A percentile compares a stretch with the other conserved stretches of the same genome.
Conservation (phyloP, 2,797 vertebrate species). For the Sebastes dallii region DNA sequence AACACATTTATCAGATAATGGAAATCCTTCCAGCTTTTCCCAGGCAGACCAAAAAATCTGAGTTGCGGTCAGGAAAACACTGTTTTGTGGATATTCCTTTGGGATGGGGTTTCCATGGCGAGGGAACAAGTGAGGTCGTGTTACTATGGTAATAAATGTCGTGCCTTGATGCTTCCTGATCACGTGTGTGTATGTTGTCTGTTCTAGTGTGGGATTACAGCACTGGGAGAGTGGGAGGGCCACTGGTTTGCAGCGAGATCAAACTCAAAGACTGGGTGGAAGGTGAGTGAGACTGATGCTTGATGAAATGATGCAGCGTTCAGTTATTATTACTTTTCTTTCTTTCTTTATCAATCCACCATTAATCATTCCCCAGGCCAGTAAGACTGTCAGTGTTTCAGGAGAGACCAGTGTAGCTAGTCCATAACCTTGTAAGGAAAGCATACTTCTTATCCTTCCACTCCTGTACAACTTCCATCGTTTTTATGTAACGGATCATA, state of each 20-base stretch:
- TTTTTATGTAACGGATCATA: slow-evolving; percentile 16
- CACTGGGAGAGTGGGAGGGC: slow-evolving; percentile 95
- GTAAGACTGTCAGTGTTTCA: neutral
- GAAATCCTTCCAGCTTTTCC: slow-evolving; percentile 40
- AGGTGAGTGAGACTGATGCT: slow-evolving; percentile 80
- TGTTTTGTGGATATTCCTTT: slow-evolving; percentile 36
- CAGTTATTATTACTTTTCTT: neutral
- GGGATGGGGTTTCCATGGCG: slow-evolving; percentile 67
- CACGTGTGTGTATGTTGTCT: neutral
- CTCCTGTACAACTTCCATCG: neutral
- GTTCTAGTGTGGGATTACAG: slow-evolving; percentile 94
- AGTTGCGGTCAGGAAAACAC: slow-evolving; percentile 34
- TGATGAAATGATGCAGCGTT: neutral
- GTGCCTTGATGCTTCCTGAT: slow-evolving; percentile 36
- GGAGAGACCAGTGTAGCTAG: neutral
- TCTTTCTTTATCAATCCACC: neutral
- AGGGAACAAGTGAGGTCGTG: slow-evolving; percentile 61
- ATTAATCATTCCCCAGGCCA: neutral
- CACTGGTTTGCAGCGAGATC: slow-evolving; percentile 94
- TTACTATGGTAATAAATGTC: slow-evolving; percentile 59
- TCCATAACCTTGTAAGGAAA: slow-evolving; percentile 67
- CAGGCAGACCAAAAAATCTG: slow-evolving; percentile 22
- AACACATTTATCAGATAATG: neutral
- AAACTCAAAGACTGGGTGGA: slow-evolving; percentile 94
- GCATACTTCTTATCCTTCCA: neutral